A percentile compares a stretch with the other conserved stretches of the same genome.
Evolutionary conservation across 2,888 invertebrate genomes (phyloP).

Genomic region (Steinernema carpocapsae): DNA sequence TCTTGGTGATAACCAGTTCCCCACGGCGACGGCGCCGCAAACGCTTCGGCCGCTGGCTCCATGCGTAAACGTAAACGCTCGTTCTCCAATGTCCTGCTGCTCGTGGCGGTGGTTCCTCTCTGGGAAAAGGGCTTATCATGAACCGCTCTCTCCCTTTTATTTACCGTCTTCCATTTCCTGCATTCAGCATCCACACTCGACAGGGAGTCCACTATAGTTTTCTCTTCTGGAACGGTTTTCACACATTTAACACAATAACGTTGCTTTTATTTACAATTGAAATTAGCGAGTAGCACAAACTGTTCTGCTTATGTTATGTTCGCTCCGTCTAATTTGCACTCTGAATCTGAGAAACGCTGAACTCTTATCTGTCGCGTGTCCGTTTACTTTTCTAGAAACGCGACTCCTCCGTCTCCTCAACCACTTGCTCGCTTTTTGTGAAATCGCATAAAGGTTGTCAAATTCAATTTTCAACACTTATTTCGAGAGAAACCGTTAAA

Average conservation of each 20-base stretch:
- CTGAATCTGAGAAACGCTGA: too few relatives aligned
- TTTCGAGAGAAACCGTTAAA: background rate
- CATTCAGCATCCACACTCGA: too few relatives aligned
- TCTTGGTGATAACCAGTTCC: constrained; percentile 32
- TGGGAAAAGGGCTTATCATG: constrained; percentile 23
- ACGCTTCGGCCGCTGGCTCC: constrained; percentile 27
- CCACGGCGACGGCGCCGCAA: constrained; percentile 26
- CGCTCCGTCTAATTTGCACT: too few relatives aligned
- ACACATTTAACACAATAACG: background rate
- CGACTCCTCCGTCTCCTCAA: too few relatives aligned
- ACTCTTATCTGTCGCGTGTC: too few relatives aligned
- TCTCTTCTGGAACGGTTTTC: too few relatives aligned
- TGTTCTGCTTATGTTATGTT: too few relatives aligned
- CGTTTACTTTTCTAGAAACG: too few relatives aligned
- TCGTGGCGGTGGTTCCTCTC: background rate
- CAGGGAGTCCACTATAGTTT: too few relatives aligned
- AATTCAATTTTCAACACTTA: constrained; percentile 4
- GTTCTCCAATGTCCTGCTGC: constrained; percentile 8
- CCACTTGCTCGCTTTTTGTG: too few relatives aligned
- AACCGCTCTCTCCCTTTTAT: background rate
- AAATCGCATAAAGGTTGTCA: background rate
- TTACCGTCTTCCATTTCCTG: background rate
- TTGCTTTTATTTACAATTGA: background rate
- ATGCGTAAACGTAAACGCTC: background rate
- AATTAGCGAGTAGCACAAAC: too few relatives aligned